These are phyloP conservation scores for Allobates femoralis DNA, from an alignment of 2,797 vertebrate genomes.

Conservation along the genomic window DNA sequence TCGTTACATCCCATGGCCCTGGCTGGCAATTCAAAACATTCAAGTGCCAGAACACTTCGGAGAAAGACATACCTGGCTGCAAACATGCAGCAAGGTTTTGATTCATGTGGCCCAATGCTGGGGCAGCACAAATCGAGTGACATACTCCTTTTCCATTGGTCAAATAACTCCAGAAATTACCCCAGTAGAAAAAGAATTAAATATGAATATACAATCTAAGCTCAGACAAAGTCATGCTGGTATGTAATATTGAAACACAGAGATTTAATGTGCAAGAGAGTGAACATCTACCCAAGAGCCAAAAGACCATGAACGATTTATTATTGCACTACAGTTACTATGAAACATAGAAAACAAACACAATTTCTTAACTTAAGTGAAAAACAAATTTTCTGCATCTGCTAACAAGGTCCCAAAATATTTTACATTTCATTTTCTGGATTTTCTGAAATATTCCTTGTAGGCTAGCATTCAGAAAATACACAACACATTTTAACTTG, in stretches of 20 bases:
- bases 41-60: no score
- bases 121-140: no score
- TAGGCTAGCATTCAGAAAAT: not conserved
- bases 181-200: no score
- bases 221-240: not conserved
- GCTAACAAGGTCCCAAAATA: not conserved
- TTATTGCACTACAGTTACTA: not conserved
- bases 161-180: not conserved
- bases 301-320: not conserved
- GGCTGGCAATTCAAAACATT: no score
- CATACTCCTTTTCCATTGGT: no score
- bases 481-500: not conserved
- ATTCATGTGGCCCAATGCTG: no score
- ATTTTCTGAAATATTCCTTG: not conserved
- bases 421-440: not conserved
- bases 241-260: not conserved
- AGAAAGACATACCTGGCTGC: no score
- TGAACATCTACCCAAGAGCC: not conserved
- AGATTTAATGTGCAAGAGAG: not conserved
- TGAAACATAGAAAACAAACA: not conserved
- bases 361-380: not conserved
- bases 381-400: not conserved
- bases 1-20: no score
- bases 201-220: not conserved
- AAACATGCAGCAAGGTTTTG: no score